Conservation (phyloP, 2,797 vertebrate species). For the Sebastes wilsoni region DNA sequence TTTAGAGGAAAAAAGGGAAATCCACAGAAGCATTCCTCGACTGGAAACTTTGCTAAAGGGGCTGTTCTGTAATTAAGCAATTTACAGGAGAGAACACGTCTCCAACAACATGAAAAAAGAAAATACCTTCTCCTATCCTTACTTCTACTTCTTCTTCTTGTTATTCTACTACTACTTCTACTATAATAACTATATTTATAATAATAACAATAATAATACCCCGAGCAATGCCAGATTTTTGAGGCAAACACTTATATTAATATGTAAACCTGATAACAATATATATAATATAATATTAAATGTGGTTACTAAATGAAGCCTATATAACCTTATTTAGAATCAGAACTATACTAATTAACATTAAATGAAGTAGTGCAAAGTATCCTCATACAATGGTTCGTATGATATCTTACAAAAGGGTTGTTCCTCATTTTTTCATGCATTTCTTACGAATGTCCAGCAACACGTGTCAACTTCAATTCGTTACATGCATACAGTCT, state of each 20-base stretch:
- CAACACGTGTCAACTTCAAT: too few species aligned
- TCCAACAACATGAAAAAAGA: constrained; percentile 15
- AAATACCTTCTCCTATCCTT: neutral
- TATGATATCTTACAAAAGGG: too few species aligned
- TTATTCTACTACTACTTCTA: neutral
- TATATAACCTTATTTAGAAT: neutral
- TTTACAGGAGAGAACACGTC: constrained; percentile 25
- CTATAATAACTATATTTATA: neutral
- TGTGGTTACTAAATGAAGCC: neutral
- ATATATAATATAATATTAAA: too few species aligned
- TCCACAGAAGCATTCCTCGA: constrained; percentile 52
- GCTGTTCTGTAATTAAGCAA: constrained; percentile 66
- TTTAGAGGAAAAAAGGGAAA: constrained; percentile 31
- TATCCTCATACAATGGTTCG: too few species aligned
- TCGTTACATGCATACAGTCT: too few species aligned
- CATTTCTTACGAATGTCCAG: too few species aligned
- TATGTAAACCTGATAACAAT: neutral
- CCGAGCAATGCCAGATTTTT: neutral
- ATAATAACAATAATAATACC: neutral
- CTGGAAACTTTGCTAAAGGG: constrained; percentile 66
- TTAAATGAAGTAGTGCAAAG: neutral
- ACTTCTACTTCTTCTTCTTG: neutral
- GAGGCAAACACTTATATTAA: neutral
- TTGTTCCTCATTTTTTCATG: too few species aligned
- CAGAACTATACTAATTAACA: neutral